Conservation (phyloP, 2,797 vertebrate genomes). For the Toxotes lorentzi region DNA sequence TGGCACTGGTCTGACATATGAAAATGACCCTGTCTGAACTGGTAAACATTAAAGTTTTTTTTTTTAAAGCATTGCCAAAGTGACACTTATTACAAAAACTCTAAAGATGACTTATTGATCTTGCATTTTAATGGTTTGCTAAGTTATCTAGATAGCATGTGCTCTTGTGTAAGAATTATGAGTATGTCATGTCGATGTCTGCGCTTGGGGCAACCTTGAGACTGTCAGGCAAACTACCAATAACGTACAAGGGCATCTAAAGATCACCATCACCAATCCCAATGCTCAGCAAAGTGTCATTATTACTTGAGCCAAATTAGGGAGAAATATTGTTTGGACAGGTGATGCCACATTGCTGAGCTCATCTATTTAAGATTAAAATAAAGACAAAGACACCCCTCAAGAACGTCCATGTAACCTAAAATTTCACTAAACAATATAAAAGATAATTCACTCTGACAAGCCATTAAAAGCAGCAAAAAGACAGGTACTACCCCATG, state of each 20-base stretch:
- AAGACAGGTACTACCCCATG: conserved; percentile 82
- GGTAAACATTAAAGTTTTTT: not conserved
- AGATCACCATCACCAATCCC: conserved; percentile 2
- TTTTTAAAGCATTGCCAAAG: not conserved
- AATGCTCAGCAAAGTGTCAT: conserved; percentile 15
- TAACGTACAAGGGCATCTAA: not conserved
- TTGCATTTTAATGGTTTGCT: not conserved
- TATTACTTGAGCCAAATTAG: not conserved
- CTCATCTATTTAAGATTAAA: not conserved
- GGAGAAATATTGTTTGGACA: not conserved
- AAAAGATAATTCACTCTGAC: conserved; percentile 49
- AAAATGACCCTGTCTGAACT: not conserved
- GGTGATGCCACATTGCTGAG: conserved; percentile 30
- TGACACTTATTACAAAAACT: not conserved
- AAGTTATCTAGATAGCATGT: not conserved
- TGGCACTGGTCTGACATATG: not conserved
- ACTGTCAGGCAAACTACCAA: conserved; percentile 8
- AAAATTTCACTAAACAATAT: conserved; percentile 35
- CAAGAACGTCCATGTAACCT: conserved; percentile 20
- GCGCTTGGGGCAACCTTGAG: not conserved
- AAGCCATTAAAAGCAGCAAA: conserved; percentile 76
- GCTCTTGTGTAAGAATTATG: not conserved
- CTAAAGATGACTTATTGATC: not conserved
- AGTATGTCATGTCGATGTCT: not conserved
- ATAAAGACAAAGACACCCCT: not conserved